Conservation (phyloP, 2,113 vertebrate genomes). For the Meleagris gallopavo region DNA sequence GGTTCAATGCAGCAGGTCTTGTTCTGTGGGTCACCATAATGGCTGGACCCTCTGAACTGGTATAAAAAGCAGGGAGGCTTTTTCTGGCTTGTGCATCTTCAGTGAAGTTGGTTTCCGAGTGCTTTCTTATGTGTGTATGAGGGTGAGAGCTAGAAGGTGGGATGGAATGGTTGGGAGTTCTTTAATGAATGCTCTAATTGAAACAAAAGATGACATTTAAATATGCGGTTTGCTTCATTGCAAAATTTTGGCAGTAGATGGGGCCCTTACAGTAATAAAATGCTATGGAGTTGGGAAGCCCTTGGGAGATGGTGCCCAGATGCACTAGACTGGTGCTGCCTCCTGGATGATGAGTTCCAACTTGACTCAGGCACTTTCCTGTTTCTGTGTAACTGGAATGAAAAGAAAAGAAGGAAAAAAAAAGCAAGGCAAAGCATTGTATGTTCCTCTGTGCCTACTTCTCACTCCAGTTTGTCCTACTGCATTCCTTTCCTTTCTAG, state of each 20-base stretch:
- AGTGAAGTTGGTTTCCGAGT: background rate
- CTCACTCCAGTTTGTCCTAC: background rate
- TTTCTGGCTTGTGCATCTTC: background rate
- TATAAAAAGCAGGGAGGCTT: background rate
- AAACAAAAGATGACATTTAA: constrained; percentile 9
- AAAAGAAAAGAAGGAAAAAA: background rate
- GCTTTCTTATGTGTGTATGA: background rate
- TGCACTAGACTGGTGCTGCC: background rate
- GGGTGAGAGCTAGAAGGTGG: background rate
- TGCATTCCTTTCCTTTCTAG: background rate
- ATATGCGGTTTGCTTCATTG: constrained; percentile 38
- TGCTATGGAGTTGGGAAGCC: background rate
- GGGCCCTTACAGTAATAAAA: constrained; percentile 67
- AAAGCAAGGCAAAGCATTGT: too few species aligned
- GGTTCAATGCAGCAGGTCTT: background rate
- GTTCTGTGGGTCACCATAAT: background rate
- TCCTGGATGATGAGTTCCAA: background rate
- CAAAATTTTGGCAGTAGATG: constrained; percentile 64
- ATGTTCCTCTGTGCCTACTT: background rate
- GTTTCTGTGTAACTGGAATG: background rate
- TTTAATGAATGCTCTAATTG: background rate
- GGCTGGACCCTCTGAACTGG: background rate
- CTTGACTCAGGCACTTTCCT: background rate
- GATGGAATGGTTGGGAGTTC: background rate
- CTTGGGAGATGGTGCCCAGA: constrained; percentile 4